phyloP scores from a whole-genome alignment of 2,113 vertebrate genomes.

The Lagopus leucura region DNA sequence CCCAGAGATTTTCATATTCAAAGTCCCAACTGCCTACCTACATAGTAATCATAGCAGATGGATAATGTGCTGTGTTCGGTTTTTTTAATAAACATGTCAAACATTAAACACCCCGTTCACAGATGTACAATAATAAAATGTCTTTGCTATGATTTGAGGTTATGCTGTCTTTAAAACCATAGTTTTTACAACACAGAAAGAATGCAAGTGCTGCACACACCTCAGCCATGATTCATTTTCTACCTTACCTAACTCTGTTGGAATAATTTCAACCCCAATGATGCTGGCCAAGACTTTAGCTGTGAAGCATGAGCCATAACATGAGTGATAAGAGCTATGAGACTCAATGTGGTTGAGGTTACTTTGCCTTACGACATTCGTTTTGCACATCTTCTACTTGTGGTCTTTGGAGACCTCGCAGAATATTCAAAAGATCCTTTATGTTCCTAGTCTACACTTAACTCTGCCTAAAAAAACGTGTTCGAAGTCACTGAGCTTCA shows the following conservation, averaged over 20 bases:
- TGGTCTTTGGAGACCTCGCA: not conserved
- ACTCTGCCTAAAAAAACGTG: not conserved
- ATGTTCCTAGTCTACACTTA: not conserved
- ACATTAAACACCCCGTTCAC: conserved; percentile 37
- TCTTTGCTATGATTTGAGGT: conserved; percentile 16
- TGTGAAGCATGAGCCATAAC: not conserved
- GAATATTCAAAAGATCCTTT: not conserved
- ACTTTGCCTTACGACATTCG: not conserved
- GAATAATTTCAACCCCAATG: not conserved
- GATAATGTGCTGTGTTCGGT: conserved; percentile 34
- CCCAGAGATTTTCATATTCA: not conserved
- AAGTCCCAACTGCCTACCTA: conserved; percentile 57
- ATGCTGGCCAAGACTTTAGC: not conserved
- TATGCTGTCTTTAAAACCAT: not conserved
- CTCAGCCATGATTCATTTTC: not conserved
- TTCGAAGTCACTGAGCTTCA: not conserved
- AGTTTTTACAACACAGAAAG: not conserved
- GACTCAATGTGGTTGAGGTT: not conserved
- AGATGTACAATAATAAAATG: conserved; percentile 46
- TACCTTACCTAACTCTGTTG: rapidly evolving
- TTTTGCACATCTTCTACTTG: not conserved
- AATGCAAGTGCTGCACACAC: not conserved
- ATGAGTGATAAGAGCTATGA: not conserved
- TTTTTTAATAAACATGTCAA: conserved; percentile 66
- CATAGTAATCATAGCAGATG: conserved; percentile 58